Conservation (phyloP, 2,888 invertebrate species). For the Resseliella maxima region DNA sequence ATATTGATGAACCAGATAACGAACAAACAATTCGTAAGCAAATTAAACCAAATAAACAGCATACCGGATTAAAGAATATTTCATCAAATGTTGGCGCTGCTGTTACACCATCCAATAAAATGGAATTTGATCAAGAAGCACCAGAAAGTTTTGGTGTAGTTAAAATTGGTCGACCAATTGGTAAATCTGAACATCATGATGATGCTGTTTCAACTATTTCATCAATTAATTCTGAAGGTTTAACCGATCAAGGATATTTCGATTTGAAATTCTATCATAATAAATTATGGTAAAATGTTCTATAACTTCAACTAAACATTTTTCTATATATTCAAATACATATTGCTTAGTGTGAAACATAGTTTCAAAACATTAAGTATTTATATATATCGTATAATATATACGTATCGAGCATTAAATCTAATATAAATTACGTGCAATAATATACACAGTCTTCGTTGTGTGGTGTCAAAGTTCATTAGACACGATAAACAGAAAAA, state of each 20-base stretch:
- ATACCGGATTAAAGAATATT: conserved; percentile 67
- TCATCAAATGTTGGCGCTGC: conserved; percentile 67
- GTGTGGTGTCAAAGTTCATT: conserved; percentile 49
- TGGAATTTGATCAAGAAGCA: conserved; percentile 66
- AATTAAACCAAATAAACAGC: conserved; percentile 62
- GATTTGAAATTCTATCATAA: conserved; percentile 84
- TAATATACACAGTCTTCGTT: conserved; percentile 1
- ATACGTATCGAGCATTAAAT: not conserved
- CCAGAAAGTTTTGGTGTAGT: conserved; percentile 66
- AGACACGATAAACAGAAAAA: not conserved
- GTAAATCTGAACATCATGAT: conserved; percentile 55
- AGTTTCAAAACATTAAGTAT: not conserved
- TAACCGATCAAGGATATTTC: conserved; percentile 76
- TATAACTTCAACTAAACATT: not conserved
- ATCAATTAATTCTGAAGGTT: conserved; percentile 65
- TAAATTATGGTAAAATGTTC: conserved; percentile 77
- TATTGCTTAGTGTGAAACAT: no score
- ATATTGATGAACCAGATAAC: conserved; percentile 59
- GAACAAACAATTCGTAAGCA: not conserved
- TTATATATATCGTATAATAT: not conserved
- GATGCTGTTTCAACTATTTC: conserved; percentile 66
- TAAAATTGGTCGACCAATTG: conserved; percentile 60
- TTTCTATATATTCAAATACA: no score
- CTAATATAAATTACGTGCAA: conserved; percentile 4
- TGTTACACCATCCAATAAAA: conserved; percentile 66